phyloP scores from a whole-genome alignment of 2,888 invertebrate genomes.

The Cheilosia grossa region DNA sequence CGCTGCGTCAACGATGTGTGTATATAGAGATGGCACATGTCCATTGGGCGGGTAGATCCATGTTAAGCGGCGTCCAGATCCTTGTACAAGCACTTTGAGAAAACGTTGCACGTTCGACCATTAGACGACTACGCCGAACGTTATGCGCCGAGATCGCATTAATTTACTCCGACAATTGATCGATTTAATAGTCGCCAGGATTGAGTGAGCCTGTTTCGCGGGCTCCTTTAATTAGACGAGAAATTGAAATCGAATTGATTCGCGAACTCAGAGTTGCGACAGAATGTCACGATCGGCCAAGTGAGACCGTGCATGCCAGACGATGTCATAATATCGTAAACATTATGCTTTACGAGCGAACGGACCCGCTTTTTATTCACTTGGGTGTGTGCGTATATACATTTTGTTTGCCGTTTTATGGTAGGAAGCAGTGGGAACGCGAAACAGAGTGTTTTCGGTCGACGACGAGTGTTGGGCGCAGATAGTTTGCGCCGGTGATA shows the following conservation, averaged over 20 bases:
- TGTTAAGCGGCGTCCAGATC: constrained; percentile 50
- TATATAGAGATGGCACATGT: not conserved
- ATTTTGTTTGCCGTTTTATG: constrained; percentile 32
- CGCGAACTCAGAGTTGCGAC: constrained; percentile 35
- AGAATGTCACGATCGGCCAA: constrained; percentile 67
- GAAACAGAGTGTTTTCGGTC: not conserved
- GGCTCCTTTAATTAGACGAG: constrained; percentile 69
- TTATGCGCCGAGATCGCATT: constrained; percentile 62
- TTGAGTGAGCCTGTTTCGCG: constrained; percentile 42
- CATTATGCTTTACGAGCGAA: constrained; percentile 66
- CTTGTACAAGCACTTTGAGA: constrained; percentile 44
- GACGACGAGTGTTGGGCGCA: constrained; percentile 15
- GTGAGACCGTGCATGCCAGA: constrained; percentile 51
- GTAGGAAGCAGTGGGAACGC: constrained; percentile 23
- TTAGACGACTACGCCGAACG: constrained; percentile 43
- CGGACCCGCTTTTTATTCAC: constrained; percentile 40
- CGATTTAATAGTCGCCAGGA: constrained; percentile 69
- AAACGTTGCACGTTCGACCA: constrained; percentile 22
- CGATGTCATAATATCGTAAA: constrained; percentile 74
- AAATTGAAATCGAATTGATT: constrained; percentile 65
- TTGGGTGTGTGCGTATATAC: constrained; percentile 45
- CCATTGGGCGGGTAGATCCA: constrained; percentile 31
- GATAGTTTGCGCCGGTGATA: constrained; percentile 23
- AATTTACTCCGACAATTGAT: constrained; percentile 73
- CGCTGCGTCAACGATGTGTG: constrained; percentile 5